Evolutionary conservation across 2,797 vertebrate genomes (phyloP).

Genomic region (Acropternis orthonyx): DNA sequence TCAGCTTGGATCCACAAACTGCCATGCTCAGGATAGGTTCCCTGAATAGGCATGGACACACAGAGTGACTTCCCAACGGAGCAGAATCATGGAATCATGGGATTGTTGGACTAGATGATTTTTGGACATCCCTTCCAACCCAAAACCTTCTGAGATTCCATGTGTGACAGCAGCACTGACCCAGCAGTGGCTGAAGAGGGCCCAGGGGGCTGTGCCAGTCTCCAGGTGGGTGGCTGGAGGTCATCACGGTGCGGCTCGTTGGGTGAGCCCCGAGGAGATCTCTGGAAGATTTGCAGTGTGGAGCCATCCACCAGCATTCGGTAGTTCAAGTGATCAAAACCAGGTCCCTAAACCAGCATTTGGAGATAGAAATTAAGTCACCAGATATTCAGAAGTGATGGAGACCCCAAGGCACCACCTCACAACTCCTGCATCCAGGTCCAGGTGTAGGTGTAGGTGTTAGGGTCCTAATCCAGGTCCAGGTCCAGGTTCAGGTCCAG

Average conservation of each 20-base stretch:
- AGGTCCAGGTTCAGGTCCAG: neutral
- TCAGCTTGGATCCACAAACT: neutral
- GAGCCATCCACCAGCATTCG: neutral
- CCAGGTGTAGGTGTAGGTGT: neutral
- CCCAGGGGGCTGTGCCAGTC: neutral
- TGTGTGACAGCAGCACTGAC: neutral
- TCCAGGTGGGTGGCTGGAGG: rapidly evolving
- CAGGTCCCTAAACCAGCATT: neutral
- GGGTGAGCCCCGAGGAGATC: rapidly evolving
- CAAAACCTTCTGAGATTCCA: neutral
- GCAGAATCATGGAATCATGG: neutral
- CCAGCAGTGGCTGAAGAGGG: neutral
- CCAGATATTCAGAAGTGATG: neutral
- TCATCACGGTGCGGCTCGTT: too few species aligned
- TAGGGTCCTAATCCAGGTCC: too few species aligned
- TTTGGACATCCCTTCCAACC: neutral
- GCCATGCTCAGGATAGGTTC: neutral
- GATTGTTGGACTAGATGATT: too few species aligned
- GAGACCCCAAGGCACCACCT: neutral
- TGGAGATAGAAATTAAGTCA: neutral
- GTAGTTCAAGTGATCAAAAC: neutral
- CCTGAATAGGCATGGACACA: neutral
- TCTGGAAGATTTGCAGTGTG: neutral
- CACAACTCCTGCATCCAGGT: neutral
- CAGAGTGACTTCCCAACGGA: neutral